Evolutionary conservation across 1,140 invertebrate species (phyloP).

Genomic region (Macrobrachium rosenbergii): DNA sequence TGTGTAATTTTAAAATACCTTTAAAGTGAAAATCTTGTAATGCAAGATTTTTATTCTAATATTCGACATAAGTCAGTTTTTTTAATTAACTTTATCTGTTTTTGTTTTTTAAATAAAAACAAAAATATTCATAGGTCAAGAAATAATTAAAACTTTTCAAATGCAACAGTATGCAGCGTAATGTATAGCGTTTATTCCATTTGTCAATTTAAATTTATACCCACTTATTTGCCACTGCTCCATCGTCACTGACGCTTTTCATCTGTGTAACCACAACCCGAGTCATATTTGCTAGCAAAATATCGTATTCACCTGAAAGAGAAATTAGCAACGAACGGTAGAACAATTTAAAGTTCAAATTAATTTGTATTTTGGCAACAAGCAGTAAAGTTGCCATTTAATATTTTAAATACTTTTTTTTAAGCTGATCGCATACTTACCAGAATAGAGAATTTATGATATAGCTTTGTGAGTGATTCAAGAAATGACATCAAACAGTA

Average conservation of each 20-base stretch:
- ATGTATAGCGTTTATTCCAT: neutral
- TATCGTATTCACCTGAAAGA: slow-evolving; percentile 32
- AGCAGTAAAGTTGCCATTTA: neutral
- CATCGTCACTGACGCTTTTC: slow-evolving; percentile 11
- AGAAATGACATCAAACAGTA: neutral
- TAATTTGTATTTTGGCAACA: too few relatives aligned
- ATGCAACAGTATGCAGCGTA: too few relatives aligned
- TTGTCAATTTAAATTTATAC: neutral
- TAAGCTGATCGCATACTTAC: neutral
- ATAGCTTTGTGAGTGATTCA: neutral
- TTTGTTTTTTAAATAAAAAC: too few relatives aligned
- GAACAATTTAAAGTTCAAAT: too few relatives aligned
- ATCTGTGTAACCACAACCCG: slow-evolving; percentile 27
- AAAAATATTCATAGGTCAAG: too few relatives aligned
- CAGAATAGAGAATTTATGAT: neutral
- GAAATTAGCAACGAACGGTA: neutral
- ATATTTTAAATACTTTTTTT: neutral
- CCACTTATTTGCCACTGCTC: slow-evolving; percentile 58
- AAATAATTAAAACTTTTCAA: too few relatives aligned
- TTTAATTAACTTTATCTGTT: too few relatives aligned
- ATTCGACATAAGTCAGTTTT: neutral
- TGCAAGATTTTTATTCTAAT: neutral
- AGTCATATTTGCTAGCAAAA: slow-evolving; percentile 39
- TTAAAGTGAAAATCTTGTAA: neutral
- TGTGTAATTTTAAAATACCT: neutral